Evolutionary conservation across 2,113 vertebrate species (phyloP).

Genomic region (Brienomyrus brachyistius): DNA sequence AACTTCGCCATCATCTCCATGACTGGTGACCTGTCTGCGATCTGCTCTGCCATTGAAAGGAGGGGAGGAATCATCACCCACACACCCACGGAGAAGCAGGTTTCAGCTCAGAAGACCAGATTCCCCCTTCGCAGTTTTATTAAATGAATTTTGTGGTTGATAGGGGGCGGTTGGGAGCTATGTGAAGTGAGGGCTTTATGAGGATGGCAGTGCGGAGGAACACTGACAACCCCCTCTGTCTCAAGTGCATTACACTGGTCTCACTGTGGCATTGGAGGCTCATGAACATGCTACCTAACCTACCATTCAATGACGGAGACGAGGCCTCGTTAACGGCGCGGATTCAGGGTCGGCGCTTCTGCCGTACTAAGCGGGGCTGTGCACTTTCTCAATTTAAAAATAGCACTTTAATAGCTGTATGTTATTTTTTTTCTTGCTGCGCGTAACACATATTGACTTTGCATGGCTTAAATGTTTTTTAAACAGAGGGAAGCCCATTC

Average conservation of each 20-base stretch:
- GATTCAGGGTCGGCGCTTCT: neutral
- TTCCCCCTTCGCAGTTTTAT: neutral
- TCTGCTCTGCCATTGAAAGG: neutral
- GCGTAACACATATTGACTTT: slow-evolving; percentile 36
- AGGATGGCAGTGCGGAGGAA: neutral
- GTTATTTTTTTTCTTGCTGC: slow-evolving; percentile 12
- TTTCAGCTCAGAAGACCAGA: neutral
- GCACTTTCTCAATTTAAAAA: neutral
- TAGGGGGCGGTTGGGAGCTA: neutral
- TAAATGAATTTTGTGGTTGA: neutral
- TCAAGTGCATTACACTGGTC: neutral
- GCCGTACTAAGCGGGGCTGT: neutral
- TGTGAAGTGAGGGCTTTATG: neutral
- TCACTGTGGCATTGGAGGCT: neutral
- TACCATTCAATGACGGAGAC: neutral
- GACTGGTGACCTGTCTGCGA: neutral
- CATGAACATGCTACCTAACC: neutral
- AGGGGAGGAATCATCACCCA: neutral
- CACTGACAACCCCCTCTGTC: too few relatives aligned
- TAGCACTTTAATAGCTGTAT: neutral
- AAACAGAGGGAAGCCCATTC: neutral
- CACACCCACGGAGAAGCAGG: neutral
- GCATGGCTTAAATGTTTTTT: slow-evolving; percentile 31
- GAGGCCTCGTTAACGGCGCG: neutral
- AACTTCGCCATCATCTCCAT: neutral